These are phyloP conservation scores for Dynastes grantii DNA, from an alignment of 2,888 invertebrate genomes.

Conservation along the genomic window DNA sequence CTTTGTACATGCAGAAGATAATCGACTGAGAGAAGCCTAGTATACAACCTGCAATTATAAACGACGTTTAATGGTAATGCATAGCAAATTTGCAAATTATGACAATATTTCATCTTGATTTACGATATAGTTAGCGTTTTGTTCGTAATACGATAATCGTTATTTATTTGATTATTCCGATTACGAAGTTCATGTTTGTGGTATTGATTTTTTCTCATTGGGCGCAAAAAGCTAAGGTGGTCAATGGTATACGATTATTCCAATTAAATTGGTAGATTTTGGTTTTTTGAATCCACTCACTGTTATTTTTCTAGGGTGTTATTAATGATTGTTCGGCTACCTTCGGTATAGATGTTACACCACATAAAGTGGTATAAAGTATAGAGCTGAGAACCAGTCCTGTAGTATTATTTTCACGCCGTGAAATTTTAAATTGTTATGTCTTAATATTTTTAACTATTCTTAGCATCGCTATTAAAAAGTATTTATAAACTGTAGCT, in stretches of 20 bases:
- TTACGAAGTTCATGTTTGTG: constrained; percentile 36
- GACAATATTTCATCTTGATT: constrained; percentile 50
- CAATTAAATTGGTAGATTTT: not conserved
- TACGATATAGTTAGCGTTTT: constrained; percentile 31
- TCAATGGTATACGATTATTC: too few relatives aligned
- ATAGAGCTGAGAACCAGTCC: too few relatives aligned
- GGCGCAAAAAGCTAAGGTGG: not conserved
- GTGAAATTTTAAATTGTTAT: too few relatives aligned
- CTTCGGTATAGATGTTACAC: not conserved
- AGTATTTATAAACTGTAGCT: too few relatives aligned
- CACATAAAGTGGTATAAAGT: too few relatives aligned
- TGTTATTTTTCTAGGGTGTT: not conserved
- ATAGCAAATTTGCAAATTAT: constrained; percentile 51
- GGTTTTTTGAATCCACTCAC: not conserved
- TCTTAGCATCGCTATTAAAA: too few relatives aligned
- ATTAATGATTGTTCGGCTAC: not conserved
- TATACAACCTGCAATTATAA: constrained; percentile 46
- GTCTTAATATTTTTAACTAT: too few relatives aligned
- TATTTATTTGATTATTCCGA: constrained; percentile 46
- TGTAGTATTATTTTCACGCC: too few relatives aligned
- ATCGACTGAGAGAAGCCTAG: constrained; percentile 28
- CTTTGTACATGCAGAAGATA: constrained; percentile 27
- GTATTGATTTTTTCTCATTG: constrained; percentile 20
- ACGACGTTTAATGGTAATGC: constrained; percentile 40
- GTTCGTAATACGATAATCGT: constrained; percentile 37